Base-by-base conservation (phyloP, 2,113 vertebrate genomes). In the Stigmatopora nigra region DNA sequence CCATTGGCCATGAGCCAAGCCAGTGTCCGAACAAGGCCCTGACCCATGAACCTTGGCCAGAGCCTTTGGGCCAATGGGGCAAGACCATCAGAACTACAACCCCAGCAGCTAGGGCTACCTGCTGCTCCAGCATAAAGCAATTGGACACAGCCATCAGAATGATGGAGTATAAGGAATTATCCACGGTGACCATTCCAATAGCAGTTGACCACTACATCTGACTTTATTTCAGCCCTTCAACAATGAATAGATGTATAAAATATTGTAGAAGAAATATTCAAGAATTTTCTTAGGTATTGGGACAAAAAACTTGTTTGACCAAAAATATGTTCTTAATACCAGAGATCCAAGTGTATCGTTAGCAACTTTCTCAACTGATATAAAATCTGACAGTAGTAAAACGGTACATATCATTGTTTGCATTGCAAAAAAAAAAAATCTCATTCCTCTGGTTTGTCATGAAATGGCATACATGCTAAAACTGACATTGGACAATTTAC, bases 81-180 rank as follows among this genome's bases (percentile, higher is more conserved):
- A 77, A 88, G 84, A 72, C 85, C 85, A 81, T 85, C 85, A 86
- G 84, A 61, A 82, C 82, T 70, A 73, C 73, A 88, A 85, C 89
- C 89, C 89, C 48, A 65, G 90, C 90, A 91, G 88, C 91, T 88
- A 86, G 79, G 89, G 91, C 93, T 94, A 95, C 96, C 95, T 97
- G 95, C 94, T 97, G 97, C 91, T 95, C 84, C 65, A 64, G 67
- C 91, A 94, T 87, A 97, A 97, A 90, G 91, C 89, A 73, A 92
- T 94, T 86, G 73, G 93, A 94, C 93, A 93, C 94, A 93, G 92
- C 90, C 87, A 90, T 94, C 85, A 88, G 85, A 83, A 91, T 90
- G 92, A 95, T 93, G 94, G 89, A 97, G 91, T 89, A 86, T 83
- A 67, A 77, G 63, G 72, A 76, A 91, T 91, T 92, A 61, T 86